These are phyloP conservation scores for Geodia barretti DNA, from an alignment of 37 sponge, comb jelly and placozoan species.

Conservation along the genomic window DNA sequence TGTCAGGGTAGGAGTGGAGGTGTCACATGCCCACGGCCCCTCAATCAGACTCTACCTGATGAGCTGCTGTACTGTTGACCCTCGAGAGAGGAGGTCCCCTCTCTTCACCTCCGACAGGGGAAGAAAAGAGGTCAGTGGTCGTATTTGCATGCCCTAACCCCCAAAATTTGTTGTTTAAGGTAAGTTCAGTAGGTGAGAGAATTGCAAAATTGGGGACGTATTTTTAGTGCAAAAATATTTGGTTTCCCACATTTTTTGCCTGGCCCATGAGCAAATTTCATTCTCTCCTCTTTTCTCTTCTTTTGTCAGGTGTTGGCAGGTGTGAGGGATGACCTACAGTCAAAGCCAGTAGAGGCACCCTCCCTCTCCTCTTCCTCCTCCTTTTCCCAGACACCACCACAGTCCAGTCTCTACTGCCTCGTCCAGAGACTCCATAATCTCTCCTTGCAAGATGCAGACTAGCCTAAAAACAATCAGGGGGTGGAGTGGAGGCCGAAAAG, in stretches of 20 bases:
- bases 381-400: constrained; percentile 2
- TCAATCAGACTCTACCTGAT: constrained; percentile 38
- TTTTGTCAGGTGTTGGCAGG: not conserved
- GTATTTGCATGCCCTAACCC: not conserved
- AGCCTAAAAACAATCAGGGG: too few relatives aligned
- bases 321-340: not conserved
- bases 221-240: too few relatives aligned
- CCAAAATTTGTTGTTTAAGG: not conserved
- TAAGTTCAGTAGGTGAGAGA: not conserved
- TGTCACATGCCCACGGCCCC: constrained; percentile 46
- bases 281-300: not conserved
- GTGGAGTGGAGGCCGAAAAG: too few relatives aligned
- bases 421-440: constrained; percentile 33
- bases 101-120: not conserved
- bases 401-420: constrained; percentile 49
- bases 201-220: too few relatives aligned
- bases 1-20: constrained; percentile 47
- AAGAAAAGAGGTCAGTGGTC: not conserved
- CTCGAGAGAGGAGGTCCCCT: not conserved
- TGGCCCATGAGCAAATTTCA: too few relatives aligned
- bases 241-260: too few relatives aligned
- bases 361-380: too few relatives aligned
- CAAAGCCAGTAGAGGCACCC: constrained; percentile 8
- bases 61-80: constrained; percentile 10
- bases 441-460: constrained; percentile 30